Evolutionary conservation across 2,888 invertebrate species (phyloP), one percentile per base, ranked within the genome.

Genomic region (Conops quadrifasciatus): DNA sequence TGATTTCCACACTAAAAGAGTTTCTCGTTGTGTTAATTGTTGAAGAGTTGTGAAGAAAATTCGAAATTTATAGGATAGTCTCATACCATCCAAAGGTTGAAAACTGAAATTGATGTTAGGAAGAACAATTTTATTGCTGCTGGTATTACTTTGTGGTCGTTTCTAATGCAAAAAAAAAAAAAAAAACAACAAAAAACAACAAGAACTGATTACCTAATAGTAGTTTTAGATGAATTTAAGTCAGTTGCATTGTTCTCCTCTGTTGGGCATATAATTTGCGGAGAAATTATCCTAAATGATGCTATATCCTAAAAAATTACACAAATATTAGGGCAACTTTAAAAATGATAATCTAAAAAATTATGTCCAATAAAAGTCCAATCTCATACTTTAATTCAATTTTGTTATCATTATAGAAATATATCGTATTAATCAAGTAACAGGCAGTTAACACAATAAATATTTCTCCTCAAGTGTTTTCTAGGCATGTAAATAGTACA

Each of bases 71-170:
- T 79, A 79, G 5, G 77, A 78, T 1, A 79, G 73, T 60, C 77
- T 79, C 4, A 79, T 75, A 19, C 77, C 78, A 65, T 79, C 78
- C 68, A 74, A 74, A 13, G 79, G 78, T 63, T 79, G 79, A 24
- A 79, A 76, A n/a, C 71, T 71, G 59, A 59, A 59, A 28, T 59
- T 26, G 16, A 59, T 9, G 15, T 24, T 26, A 26, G 1, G 5
- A 28, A 3, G 15, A 24, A 26, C 16, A n/a, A 2, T n/a, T n/a
- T n/a, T n/a, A n/a, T n/a, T n/a, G n/a, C n/a, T n/a, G n/a, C n/a
- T n/a, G n/a, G n/a, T n/a, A n/a, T n/a, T n/a, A n/a, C n/a, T n/a
- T n/a, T n/a, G n/a, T n/a, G n/a, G n/a, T n/a, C n/a, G n/a, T n/a
- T n/a, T n/a, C n/a, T n/a, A n/a, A n/a, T n/a, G n/a, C n/a, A n/a